Conservation (phyloP, 2,113 vertebrate genomes). For the Guaruba guarouba region DNA sequence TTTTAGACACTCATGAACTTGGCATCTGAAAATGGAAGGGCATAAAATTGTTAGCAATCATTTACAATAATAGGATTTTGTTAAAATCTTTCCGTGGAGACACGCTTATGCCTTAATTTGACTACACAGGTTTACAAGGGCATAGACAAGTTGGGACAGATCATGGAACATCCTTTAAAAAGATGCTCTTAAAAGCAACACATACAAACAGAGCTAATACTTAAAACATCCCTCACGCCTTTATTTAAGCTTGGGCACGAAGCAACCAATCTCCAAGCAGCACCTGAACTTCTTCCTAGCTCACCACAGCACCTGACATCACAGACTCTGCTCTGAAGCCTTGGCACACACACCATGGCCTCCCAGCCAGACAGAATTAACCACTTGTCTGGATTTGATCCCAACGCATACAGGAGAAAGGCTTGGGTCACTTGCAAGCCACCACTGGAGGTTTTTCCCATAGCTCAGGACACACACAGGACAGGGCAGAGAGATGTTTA, state of each 20-base stretch:
- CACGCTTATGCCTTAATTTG: background rate
- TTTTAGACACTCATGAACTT: slow-evolving; percentile 19
- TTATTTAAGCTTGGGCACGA: background rate
- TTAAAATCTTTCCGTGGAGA: background rate
- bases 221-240: background rate
- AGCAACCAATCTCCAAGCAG: background rate
- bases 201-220: background rate
- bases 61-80: background rate
- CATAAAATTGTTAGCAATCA: background rate
- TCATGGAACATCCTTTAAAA: background rate
- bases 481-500: background rate
- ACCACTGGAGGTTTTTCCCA: background rate
- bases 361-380: background rate
- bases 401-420: background rate
- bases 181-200: background rate
- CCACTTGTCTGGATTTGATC: background rate
- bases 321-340: background rate
- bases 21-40: background rate
- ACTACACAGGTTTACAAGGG: background rate
- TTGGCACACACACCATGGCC: background rate
- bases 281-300: background rate
- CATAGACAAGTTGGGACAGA: background rate
- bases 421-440: background rate
- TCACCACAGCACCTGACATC: background rate
- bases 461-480: background rate